Evolutionary conservation across 2,797 vertebrate species (phyloP).

Genomic region (Protonibea diacanthus): DNA sequence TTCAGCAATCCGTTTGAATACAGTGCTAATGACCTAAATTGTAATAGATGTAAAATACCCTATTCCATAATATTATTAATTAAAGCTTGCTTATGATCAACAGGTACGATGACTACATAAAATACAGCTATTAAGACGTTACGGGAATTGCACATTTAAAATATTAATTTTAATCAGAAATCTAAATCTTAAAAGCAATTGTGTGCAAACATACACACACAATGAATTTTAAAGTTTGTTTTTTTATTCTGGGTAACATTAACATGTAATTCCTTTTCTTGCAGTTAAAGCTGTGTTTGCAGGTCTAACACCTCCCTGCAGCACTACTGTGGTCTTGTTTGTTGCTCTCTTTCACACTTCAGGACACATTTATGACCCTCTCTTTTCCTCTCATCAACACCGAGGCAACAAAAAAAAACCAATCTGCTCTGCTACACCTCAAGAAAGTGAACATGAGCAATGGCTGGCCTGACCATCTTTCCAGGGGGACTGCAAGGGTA

Average conservation of each 20-base stretch:
- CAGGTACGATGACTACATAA: background rate
- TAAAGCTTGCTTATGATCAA: background rate
- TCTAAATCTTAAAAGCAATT: too few species aligned
- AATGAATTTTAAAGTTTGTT: background rate
- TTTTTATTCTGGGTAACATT: background rate
- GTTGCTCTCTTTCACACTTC: conserved; percentile 41
- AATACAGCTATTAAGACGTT: background rate
- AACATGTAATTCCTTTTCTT: background rate
- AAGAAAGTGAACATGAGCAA: conserved; percentile 55
- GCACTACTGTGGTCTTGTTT: conserved; percentile 23
- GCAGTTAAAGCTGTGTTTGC: background rate
- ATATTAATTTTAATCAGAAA: background rate
- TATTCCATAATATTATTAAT: background rate
- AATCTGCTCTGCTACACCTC: conserved; percentile 52
- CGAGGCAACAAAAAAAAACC: conserved; percentile 42
- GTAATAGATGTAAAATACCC: background rate
- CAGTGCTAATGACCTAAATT: background rate
- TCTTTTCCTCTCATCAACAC: conserved; percentile 31
- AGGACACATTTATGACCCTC: conserved; percentile 41
- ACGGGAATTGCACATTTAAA: background rate
- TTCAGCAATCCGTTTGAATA: too few species aligned
- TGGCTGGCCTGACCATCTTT: conserved; percentile 40
- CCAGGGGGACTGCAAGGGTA: conserved; percentile 31
- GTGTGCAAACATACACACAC: background rate
- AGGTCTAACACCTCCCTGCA: conserved; percentile 17